Evolutionary conservation across 2,113 vertebrate species (phyloP).

Genomic region (Xiphophorus couchianus): DNA sequence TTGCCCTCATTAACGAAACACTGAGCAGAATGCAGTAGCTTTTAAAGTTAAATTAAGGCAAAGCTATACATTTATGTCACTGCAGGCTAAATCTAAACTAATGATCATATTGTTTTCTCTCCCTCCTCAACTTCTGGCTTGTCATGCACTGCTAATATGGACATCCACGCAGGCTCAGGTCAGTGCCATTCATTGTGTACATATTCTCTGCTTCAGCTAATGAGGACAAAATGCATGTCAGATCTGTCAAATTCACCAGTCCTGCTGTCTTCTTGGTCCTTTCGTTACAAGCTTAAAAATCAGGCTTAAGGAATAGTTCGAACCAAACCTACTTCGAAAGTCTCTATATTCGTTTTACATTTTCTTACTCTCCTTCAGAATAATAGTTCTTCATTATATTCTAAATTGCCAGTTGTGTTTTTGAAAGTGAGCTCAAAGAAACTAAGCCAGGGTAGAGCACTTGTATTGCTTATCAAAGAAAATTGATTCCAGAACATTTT

Average conservation of each 20-base stretch:
- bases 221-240: conserved; percentile 72
- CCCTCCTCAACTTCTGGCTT: conserved; percentile 86
- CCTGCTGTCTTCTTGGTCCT: conserved; percentile 30
- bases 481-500: conserved; percentile 10
- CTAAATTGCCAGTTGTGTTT: conserved; percentile 19
- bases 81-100: conserved; percentile 83
- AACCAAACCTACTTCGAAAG: conserved; percentile 38
- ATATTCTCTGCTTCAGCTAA: conserved; percentile 71
- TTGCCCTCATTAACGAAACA: conserved; percentile 54
- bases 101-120: conserved; percentile 91
- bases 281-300: conserved; percentile 34
- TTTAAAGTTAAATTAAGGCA: conserved; percentile 28
- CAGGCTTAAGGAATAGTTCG: conserved; percentile 35
- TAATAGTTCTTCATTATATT: conserved; percentile 42
- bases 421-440: conserved; percentile 37
- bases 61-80: conserved; percentile 55
- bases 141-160: conserved; percentile 94
- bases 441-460: conserved; percentile 23
- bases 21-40: conserved; percentile 31
- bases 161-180: conserved; percentile 99
- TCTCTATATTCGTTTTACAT: conserved; percentile 37
- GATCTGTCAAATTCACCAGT: conserved; percentile 34
- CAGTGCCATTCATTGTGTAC: conserved; percentile 89
- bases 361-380: conserved; percentile 20
- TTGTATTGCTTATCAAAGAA: conserved; percentile 14